Percentiles rank a stretch among this genome's conserved stretches.
Evolutionary conservation across 1,140 invertebrate species (phyloP).

Genomic region (Acromyrmex echinatior): DNA sequence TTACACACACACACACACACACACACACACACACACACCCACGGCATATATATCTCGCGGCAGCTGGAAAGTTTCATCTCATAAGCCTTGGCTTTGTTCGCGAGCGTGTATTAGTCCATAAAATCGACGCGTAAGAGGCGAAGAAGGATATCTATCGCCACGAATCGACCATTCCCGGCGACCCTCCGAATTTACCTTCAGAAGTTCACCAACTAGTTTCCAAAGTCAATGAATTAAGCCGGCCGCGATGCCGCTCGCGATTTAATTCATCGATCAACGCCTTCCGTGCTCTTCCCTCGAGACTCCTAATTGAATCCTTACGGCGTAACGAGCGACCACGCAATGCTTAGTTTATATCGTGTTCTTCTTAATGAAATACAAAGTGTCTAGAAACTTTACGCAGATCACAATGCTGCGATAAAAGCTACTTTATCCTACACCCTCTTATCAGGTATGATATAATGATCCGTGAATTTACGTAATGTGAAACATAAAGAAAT

Average conservation of each 20-base stretch:
- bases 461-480: neutral
- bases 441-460: neutral
- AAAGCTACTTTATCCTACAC: conserved; percentile 8
- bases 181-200: conserved; percentile 53
- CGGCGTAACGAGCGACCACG: conserved; percentile 59
- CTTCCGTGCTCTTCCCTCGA: conserved; percentile 49
- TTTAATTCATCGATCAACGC: conserved; percentile 66
- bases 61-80: conserved; percentile 48
- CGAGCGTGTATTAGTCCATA: conserved; percentile 49
- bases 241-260: conserved; percentile 54
- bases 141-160: conserved; percentile 58
- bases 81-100: conserved; percentile 58
- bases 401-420: conserved; percentile 21
- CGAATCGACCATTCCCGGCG: conserved; percentile 42
- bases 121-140: conserved; percentile 51
- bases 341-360: conserved; percentile 57
- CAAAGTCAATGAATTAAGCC: conserved; percentile 68
- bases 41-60: neutral
- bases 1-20: neutral
- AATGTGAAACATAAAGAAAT: neutral
- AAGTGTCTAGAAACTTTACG: conserved; percentile 39
- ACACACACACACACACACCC: neutral
- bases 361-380: conserved; percentile 54
- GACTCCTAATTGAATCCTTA: conserved; percentile 64
- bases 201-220: conserved; percentile 62